Evolutionary conservation across 1,140 invertebrate species (phyloP).

Genomic region (Ridgeia piscesae): DNA sequence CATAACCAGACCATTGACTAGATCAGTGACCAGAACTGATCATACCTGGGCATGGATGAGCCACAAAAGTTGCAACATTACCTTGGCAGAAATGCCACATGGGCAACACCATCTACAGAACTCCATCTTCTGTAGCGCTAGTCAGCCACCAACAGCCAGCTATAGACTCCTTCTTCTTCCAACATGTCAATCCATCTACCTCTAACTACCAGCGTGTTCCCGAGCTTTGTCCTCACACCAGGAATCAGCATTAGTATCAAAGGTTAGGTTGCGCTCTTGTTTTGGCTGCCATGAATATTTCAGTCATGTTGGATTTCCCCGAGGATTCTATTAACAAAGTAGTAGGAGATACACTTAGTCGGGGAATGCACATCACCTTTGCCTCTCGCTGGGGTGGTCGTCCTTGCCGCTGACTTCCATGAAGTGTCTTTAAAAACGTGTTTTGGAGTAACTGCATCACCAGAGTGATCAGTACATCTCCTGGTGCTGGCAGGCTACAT

Average conservation of each 20-base stretch:
- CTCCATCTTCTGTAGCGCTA: background rate
- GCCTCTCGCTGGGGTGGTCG: too few relatives aligned
- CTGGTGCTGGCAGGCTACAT: too few relatives aligned
- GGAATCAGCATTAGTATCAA: background rate
- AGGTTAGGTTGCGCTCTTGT: background rate
- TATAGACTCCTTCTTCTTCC: background rate
- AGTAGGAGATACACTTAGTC: background rate
- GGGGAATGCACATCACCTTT: background rate
- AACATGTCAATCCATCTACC: background rate
- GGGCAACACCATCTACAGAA: constrained; percentile 4
- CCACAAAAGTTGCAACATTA: background rate
- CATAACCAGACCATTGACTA: too few relatives aligned
- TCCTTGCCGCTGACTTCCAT: too few relatives aligned
- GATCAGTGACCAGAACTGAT: too few relatives aligned
- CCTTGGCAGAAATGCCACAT: background rate
- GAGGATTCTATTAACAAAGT: background rate
- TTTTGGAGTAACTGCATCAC: too few relatives aligned
- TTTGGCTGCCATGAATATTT: background rate
- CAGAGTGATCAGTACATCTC: too few relatives aligned
- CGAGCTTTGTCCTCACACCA: background rate
- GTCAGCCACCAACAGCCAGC: background rate
- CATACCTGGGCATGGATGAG: too few relatives aligned
- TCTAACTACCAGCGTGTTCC: background rate
- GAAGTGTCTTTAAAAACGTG: too few relatives aligned
- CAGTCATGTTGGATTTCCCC: background rate